Evolutionary conservation across 2,797 vertebrate genomes (phyloP), one percentile per base, ranked within the genome.

Genomic region (Chloroceryle amazona): DNA sequence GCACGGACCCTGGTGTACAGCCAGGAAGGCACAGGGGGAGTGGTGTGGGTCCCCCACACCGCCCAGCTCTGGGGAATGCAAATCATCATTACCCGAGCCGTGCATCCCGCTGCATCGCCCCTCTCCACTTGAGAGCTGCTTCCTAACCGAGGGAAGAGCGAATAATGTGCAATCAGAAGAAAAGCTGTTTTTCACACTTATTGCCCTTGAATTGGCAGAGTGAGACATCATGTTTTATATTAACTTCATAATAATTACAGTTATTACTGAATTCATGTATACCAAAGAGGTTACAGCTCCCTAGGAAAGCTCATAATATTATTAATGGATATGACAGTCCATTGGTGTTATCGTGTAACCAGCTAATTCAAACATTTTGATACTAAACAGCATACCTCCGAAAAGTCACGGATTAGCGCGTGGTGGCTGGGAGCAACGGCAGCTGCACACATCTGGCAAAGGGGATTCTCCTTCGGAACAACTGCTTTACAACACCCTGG

Each of bases 231-330:
- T 97, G 96, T 96, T 98, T 98, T 98, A 98, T 95, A 98, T 89
- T 97, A 97, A 97, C 94, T 96, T 98, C 93, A 97, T 97, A 96
- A 98, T 98, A 98, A 98, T 98, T 98, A 98, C 95, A 95, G 96
- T 96, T 97, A 97, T 97, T 97, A 97, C 96, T 93, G 94, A 97
- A 97, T 97, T 96, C 95, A 94, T 96, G 94, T 97, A 93, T 96
- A 96, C 96, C 93, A 96, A 96, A 93, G 96, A 98, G 94, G 96
- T 96, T 97, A 81, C 66, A 93, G 71, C 86, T 97, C 93, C 96
- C 94, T 54, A 61, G 96, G 96, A 96, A 96, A 96, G 93, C 90
- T 95, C 93, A 95, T 96, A 89, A 74, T 89, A 93, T 90, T 96
- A 95, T 97, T 98, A 98, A 98, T 95, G 90, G 58, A 25, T 81